These are phyloP conservation scores for Steatocranus sp. DNA, from an alignment of 2,797 vertebrate species.

Conservation along the genomic window DNA sequence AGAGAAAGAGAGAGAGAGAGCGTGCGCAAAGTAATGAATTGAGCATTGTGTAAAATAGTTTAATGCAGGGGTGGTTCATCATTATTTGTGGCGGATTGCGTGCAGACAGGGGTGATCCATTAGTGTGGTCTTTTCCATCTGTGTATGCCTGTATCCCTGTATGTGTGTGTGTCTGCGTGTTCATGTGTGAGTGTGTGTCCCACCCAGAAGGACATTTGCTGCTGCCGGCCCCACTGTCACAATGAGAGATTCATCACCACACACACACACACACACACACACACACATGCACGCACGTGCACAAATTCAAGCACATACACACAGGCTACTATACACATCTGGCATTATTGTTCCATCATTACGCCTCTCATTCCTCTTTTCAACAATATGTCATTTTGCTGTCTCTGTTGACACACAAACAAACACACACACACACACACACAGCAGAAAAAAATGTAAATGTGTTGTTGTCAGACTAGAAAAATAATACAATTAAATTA, in stretches of 20 bases:
- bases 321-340: conserved; percentile 58
- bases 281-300: background rate
- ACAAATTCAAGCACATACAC: conserved; percentile 4
- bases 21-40: conserved; percentile 76
- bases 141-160: conserved; percentile 58
- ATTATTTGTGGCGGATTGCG: conserved; percentile 82
- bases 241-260: conserved; percentile 76
- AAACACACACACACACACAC: background rate
- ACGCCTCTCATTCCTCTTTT: conserved; percentile 64
- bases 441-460: background rate
- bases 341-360: conserved; percentile 76
- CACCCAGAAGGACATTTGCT: conserved; percentile 79
- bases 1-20: conserved; percentile 9
- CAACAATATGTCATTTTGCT: conserved; percentile 62
- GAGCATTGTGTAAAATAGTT: conserved; percentile 82
- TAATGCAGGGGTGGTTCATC: conserved; percentile 83
- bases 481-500: background rate
- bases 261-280: conserved; percentile 21
- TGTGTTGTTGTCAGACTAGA: background rate
- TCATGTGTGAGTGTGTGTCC: conserved; percentile 40
- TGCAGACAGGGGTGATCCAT: conserved; percentile 84
- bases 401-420: conserved; percentile 27
- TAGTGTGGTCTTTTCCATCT: conserved; percentile 78
- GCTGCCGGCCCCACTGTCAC: conserved; percentile 79
- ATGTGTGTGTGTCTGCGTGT: conserved; percentile 23